These are phyloP conservation scores for Macheiramphus alcinus DNA, from an alignment of 2,113 vertebrate genomes.

Conservation along the genomic window DNA sequence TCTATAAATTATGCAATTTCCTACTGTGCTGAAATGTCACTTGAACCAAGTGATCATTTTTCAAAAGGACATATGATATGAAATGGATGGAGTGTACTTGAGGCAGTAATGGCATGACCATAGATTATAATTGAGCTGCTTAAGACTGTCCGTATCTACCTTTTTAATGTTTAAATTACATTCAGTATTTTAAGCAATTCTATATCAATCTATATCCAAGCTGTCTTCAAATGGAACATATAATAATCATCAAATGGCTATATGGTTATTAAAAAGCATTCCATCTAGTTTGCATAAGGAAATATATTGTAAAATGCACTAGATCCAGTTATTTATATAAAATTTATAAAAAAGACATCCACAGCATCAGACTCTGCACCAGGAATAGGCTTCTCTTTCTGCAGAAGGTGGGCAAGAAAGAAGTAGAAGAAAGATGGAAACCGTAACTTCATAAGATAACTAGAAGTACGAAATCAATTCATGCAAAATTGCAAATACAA, in stretches of 20 bases:
- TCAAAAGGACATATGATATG: slow-evolving; percentile 63
- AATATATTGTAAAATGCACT: slow-evolving; percentile 23
- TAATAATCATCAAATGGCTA: slow-evolving; percentile 46
- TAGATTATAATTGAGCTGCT: slow-evolving; percentile 59
- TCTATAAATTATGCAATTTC: slow-evolving; percentile 67
- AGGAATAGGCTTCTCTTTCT: not conserved
- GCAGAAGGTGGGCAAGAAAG: not conserved
- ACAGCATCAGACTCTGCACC: slow-evolving; percentile 4
- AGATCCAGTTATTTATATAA: slow-evolving; percentile 43
- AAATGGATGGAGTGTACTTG: slow-evolving; percentile 59
- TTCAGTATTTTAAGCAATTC: slow-evolving; percentile 69
- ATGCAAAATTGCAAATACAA: not conserved
- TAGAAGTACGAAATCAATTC: not conserved
- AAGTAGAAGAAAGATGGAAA: not conserved
- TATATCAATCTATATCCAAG: slow-evolving; percentile 57
- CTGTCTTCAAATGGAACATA: slow-evolving; percentile 5
- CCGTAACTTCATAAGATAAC: not conserved
- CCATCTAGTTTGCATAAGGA: slow-evolving; percentile 38
- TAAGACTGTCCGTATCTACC: slow-evolving; percentile 27
- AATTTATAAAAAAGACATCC: not conserved
- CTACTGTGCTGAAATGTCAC: slow-evolving; percentile 55
- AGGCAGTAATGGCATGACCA: slow-evolving; percentile 38
- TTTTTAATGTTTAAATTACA: slow-evolving; percentile 74
- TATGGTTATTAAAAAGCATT: slow-evolving; percentile 48
- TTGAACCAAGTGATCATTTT: slow-evolving; percentile 68